Conservation (phyloP, 1,140 invertebrate genomes). For the Rhynchophorus ferrugineus region DNA sequence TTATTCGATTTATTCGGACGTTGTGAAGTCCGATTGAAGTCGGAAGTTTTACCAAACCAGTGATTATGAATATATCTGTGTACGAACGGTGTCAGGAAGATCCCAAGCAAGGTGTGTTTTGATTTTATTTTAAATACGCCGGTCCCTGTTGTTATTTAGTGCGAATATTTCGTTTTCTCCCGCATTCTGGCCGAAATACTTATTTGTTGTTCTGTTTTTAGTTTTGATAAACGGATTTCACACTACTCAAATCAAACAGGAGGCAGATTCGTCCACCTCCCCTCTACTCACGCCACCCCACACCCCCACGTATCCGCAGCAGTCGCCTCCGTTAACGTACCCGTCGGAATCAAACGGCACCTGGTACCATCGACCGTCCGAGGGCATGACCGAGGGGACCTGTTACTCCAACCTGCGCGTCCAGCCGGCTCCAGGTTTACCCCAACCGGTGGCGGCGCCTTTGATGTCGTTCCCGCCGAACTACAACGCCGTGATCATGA, state of each 20-base stretch:
- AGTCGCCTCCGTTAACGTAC: conserved; percentile 39
- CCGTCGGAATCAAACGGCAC: conserved; percentile 29
- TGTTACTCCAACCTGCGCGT: conserved; percentile 34
- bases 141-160: no score
- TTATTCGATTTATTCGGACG: no score
- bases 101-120: no score
- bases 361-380: conserved; percentile 27
- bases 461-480: conserved; percentile 32
- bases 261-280: conserved; percentile 49
- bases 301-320: conserved; percentile 54
- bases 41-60: no score
- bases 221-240: no score
- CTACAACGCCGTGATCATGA: conserved; percentile 54
- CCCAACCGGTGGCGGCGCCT: conserved; percentile 35
- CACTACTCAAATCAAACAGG: conserved; percentile 47
- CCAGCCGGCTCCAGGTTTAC: conserved; percentile 42
- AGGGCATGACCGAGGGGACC: not conserved
- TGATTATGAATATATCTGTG: no score
- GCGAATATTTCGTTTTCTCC: no score
- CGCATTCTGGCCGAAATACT: no score
- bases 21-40: no score
- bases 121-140: no score
- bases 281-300: conserved; percentile 63
- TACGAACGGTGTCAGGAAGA: no score
- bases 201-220: no score